Base-by-base conservation (phyloP, 1,140 invertebrate species). In the Drosophila lini region DNA sequence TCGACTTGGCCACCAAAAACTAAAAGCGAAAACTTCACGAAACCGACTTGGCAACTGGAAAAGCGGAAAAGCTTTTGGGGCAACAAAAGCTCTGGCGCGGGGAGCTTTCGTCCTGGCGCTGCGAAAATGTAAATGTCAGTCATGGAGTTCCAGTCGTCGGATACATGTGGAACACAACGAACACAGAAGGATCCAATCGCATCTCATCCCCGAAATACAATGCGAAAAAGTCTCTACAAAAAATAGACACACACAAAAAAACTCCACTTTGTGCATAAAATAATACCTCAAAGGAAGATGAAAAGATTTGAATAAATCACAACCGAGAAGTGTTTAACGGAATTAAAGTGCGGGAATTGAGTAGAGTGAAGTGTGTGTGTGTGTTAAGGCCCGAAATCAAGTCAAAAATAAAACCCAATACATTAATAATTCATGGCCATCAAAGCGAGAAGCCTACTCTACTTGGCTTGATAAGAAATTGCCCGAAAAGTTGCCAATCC, bases 61-160 rank as follows among this genome's bases (percentile, higher is more conserved):
- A 48, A 57, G 74, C 62, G 73, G 63, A 53, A 76, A 68, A 78
- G 75, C 75, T 78, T 78, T 75, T 25, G 36, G 57, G 28, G 36
- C 7, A 40, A 10, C 52, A 8, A 75, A 78, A 78, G 75, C 75
- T 76, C 25, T 3, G 25, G 38, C 19, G 38, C 48, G 15, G 5
- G 15, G 40, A 78, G 74, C 75, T 78, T 78, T 70, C 69, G 69
- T 73, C 53, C 55, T 75, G 73, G 74, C 75, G 28, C 55, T 53
- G 55, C 64, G 78, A 56, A 60, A 56, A 77, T 45, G 62, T 67
- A 58, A 81, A 79, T 77, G 78, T 84, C 83, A 91, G 90, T 91
- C 90, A 91, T 91, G 90, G 81, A 91, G 90, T 91, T 91, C 90
- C 90, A 91, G 90, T 91, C 90, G 90, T 91, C 90, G 90, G 90